These are phyloP conservation scores for Bubo blakistoni DNA, from an alignment of 2,113 vertebrate species.

Conservation along the genomic window DNA sequence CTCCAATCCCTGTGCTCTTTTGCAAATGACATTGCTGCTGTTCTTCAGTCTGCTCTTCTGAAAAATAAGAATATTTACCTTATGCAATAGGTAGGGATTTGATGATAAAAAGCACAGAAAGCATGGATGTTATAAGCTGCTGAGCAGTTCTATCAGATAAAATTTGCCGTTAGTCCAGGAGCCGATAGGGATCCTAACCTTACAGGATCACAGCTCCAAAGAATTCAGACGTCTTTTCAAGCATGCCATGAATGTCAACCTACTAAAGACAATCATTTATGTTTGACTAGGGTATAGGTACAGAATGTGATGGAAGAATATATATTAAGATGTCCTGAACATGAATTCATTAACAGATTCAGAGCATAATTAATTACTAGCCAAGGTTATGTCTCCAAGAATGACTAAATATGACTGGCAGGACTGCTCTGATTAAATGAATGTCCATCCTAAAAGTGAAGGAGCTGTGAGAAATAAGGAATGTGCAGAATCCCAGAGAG, in stretches of 20 bases:
- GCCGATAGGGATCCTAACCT: neutral
- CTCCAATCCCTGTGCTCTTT: neutral
- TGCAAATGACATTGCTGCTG: neutral
- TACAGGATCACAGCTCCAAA: neutral
- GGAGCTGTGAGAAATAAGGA: slow-evolving; percentile 21
- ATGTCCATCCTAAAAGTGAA: neutral
- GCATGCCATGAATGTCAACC: neutral
- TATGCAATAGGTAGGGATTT: neutral
- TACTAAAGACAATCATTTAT: neutral
- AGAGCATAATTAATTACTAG: neutral
- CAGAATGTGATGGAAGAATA: neutral
- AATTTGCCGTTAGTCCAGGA: neutral
- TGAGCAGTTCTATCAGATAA: neutral
- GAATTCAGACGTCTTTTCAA: neutral
- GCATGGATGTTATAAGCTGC: neutral
- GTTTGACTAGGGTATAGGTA: neutral
- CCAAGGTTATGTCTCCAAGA: neutral
- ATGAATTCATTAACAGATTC: slow-evolving; percentile 18
- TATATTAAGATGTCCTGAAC: neutral
- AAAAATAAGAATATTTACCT: neutral
- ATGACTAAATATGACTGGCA: neutral
- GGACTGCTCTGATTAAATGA: neutral
- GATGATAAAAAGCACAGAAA: neutral
- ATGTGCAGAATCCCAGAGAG: slow-evolving; percentile 29
- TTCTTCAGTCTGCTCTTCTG: neutral